A percentile compares a stretch with the other conserved stretches of the same genome.
Evolutionary conservation across 1,140 invertebrate genomes (phyloP).

Genomic region (Phthorimaea operculella): DNA sequence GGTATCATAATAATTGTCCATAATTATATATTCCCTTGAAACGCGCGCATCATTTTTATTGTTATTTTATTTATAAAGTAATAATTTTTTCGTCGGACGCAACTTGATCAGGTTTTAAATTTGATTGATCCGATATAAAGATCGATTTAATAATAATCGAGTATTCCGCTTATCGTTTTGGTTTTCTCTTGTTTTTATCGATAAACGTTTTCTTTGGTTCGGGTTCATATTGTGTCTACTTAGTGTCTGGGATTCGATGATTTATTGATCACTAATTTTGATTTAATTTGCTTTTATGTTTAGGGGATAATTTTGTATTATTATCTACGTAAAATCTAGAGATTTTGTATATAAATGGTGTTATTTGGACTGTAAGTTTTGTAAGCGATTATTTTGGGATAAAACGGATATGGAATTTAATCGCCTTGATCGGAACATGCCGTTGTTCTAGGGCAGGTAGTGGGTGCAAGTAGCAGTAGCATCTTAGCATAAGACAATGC

Average conservation of each 20-base stretch:
- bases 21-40: constrained; percentile 67
- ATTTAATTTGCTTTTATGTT: constrained; percentile 15
- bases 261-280: constrained; percentile 31
- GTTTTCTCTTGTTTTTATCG: constrained; percentile 39
- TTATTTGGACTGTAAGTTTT: neutral
- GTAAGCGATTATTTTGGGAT: neutral
- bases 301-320: constrained; percentile 10
- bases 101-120: constrained; percentile 63
- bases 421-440: neutral
- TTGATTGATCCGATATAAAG: constrained; percentile 65
- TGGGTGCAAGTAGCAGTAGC: neutral
- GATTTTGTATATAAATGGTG: neutral
- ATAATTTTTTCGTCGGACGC: constrained; percentile 59
- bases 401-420: neutral
- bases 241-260: constrained; percentile 27
- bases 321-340: constrained; percentile 6
- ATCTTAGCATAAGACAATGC: constrained; percentile 36
- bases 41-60: constrained; percentile 62
- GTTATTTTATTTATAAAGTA: constrained; percentile 69
- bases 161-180: constrained; percentile 42
- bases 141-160: constrained; percentile 60
- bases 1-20: constrained; percentile 67
- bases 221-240: constrained; percentile 28
- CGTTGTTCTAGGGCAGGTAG: neutral
- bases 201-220: constrained; percentile 41